phyloP scores from a whole-genome alignment of 2,797 vertebrate genomes.

The Macrochelys suwanniensis region DNA sequence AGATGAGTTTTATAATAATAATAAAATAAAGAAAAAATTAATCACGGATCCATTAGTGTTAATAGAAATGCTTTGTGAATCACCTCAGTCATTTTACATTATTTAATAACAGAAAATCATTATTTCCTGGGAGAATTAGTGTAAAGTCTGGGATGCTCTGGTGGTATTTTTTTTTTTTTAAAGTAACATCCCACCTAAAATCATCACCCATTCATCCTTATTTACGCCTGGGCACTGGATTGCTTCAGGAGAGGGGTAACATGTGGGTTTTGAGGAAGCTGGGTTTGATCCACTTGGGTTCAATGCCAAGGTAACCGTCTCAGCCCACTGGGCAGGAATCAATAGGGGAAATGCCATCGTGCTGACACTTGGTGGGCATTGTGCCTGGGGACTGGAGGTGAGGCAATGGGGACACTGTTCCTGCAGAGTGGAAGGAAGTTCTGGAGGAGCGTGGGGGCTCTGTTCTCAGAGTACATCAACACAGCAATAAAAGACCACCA shows the following conservation, averaged over 20 bases:
- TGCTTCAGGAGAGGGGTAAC: neutral
- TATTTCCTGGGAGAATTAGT: constrained; percentile 51
- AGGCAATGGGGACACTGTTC: neutral
- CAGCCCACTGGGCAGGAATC: neutral
- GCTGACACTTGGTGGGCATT: neutral
- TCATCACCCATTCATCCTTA: neutral
- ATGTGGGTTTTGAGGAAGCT: neutral
- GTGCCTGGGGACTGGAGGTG: neutral
- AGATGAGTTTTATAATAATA: constrained; percentile 56
- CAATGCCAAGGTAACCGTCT: neutral
- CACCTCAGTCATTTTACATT: constrained; percentile 45
- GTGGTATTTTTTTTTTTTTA: neutral
- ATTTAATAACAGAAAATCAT: constrained; percentile 70
- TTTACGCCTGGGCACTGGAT: neutral
- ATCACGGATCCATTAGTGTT: constrained; percentile 58
- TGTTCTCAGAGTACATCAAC: no score
- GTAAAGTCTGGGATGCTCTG: neutral
- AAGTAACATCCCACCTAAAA: neutral
- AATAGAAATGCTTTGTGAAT: constrained; percentile 73
- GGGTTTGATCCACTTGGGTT: neutral
- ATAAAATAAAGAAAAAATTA: constrained; percentile 68
- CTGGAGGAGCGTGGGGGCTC: neutral
- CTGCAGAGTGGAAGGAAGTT: neutral
- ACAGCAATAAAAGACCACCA: no score
- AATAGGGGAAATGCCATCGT: neutral